Percentiles rank a stretch among this genome's conserved stretches.
Evolutionary conservation across 2,888 invertebrate genomes (phyloP).

Genomic region (Amorpha juglandis): DNA sequence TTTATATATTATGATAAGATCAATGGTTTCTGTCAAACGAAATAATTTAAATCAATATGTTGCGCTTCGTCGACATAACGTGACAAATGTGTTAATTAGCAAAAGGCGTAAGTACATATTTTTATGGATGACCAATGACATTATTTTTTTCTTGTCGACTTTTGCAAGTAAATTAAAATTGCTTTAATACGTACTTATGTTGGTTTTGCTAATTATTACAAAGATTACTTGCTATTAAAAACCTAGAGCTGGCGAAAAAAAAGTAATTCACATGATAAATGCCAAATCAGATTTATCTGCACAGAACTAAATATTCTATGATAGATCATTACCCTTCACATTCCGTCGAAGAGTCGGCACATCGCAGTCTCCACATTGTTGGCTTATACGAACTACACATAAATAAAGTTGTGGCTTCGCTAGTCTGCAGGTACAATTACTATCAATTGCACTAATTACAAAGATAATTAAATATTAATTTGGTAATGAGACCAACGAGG

Average conservation of each 20-base stretch:
- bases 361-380: not conserved
- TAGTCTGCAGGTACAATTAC: constrained; percentile 21
- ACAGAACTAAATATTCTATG: not conserved
- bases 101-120: not conserved
- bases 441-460: constrained; percentile 24
- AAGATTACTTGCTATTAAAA: not conserved
- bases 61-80: constrained; percentile 11
- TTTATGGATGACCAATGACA: no score
- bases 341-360: not conserved
- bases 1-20: no score
- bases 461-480: constrained; percentile 23
- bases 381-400: constrained; percentile 11
- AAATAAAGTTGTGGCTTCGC: constrained; percentile 7
- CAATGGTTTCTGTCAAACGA: not conserved
- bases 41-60: not conserved
- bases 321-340: not conserved
- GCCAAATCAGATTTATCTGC: not conserved
- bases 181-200: not conserved
- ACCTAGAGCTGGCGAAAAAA: constrained; percentile 1
- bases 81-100: not conserved
- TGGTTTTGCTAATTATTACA: not conserved
- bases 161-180: not conserved
- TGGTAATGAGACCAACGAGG: constrained; percentile 21
- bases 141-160: not conserved
- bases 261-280: constrained; percentile 10